phyloP scores from a whole-genome alignment of 1,140 invertebrate species.

The Dreissena polymorpha region DNA sequence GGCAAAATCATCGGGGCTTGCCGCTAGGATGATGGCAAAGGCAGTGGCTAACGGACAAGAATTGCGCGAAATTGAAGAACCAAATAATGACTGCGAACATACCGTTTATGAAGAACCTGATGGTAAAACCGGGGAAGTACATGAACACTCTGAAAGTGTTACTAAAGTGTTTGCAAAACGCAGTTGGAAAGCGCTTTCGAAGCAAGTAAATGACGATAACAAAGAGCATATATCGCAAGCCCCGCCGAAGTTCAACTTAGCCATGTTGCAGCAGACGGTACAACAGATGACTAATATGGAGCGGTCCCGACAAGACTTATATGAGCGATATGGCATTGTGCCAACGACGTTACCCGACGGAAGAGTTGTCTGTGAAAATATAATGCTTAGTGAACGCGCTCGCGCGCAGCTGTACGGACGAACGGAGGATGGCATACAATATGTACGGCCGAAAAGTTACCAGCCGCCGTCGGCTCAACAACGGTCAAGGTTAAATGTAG shows the following conservation, averaged over 20 bases:
- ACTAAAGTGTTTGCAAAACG: slow-evolving; percentile 60
- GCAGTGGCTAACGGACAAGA: slow-evolving; percentile 25
- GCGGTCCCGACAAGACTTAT: slow-evolving; percentile 62
- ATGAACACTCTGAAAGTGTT: slow-evolving; percentile 7
- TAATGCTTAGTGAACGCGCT: slow-evolving; percentile 66
- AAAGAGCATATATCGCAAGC: slow-evolving; percentile 51
- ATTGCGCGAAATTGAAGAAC: slow-evolving; percentile 24
- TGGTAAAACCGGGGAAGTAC: too few relatives aligned
- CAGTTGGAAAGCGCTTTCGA: slow-evolving; percentile 61
- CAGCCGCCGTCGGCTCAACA: slow-evolving; percentile 25
- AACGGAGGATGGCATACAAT: slow-evolving; percentile 25
- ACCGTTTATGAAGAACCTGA: background rate
- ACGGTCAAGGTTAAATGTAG: slow-evolving; percentile 24
- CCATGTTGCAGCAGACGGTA: slow-evolving; percentile 61
- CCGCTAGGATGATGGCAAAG: slow-evolving; percentile 43
- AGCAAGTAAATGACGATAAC: slow-evolving; percentile 57
- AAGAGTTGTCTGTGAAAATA: slow-evolving; percentile 59
- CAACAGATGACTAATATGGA: slow-evolving; percentile 58
- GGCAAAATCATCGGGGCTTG: slow-evolving; percentile 45
- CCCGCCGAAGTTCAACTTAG: slow-evolving; percentile 59
- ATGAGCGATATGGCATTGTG: slow-evolving; percentile 66
- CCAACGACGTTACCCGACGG: slow-evolving; percentile 59
- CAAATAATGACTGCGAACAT: slow-evolving; percentile 3
- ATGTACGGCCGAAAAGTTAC: slow-evolving; percentile 38
- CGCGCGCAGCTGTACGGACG: slow-evolving; percentile 44